phyloP scores from a whole-genome alignment of 2,888 invertebrate species.

The Iselma pallidipennis region DNA sequence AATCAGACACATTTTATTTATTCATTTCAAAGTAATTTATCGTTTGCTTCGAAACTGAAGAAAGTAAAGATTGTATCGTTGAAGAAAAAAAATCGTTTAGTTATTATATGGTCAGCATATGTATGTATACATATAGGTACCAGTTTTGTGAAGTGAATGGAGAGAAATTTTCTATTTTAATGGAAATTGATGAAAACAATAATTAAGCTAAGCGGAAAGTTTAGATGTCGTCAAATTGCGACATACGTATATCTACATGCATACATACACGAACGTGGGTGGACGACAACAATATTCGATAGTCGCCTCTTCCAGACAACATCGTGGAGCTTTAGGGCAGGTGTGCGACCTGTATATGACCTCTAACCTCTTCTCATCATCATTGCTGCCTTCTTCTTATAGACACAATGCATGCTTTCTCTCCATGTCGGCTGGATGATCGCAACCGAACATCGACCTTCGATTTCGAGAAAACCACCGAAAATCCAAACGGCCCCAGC shows the following conservation, averaged over 20 bases:
- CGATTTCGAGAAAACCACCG: neutral
- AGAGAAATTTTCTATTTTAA: constrained; percentile 8
- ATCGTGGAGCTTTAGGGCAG: constrained; percentile 42
- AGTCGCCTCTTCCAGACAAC: constrained; percentile 30
- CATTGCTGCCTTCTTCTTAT: constrained; percentile 23
- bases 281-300: constrained; percentile 9
- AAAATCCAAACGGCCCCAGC: too few species aligned
- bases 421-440: neutral
- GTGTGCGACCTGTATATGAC: constrained; percentile 44
- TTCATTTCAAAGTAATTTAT: constrained; percentile 21
- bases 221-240: constrained; percentile 20
- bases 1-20: constrained; percentile 13
- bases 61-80: constrained; percentile 20
- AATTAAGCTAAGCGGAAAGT: neutral
- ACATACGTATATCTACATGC: too few species aligned
- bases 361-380: constrained; percentile 40
- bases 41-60: constrained; percentile 14
- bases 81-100: constrained; percentile 11
- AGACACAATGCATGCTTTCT: constrained; percentile 24
- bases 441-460: neutral
- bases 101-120: constrained; percentile 21
- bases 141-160: neutral
- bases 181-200: constrained; percentile 4
- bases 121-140: neutral
- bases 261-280: too few species aligned